Percentiles rank a stretch among this genome's conserved stretches.
Evolutionary conservation across 2,888 invertebrate species (phyloP).

Genomic region (Tuta absoluta): DNA sequence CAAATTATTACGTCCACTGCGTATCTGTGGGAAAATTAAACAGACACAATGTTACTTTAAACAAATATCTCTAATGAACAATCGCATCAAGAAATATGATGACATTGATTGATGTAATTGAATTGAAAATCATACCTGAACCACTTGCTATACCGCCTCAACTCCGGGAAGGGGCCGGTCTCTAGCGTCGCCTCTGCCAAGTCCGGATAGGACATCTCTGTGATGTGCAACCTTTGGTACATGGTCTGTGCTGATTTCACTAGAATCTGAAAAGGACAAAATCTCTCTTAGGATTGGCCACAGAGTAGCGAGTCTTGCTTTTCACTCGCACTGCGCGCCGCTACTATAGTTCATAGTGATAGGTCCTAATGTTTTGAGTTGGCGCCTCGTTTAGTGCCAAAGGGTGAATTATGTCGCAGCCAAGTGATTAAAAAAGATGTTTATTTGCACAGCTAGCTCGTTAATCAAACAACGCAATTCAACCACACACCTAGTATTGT

Average conservation of each 20-base stretch:
- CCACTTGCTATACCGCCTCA: conserved; percentile 65
- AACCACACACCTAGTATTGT: too few species aligned
- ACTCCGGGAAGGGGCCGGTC: conserved; percentile 61
- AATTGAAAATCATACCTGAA: conserved; percentile 55
- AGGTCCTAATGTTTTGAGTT: too few species aligned
- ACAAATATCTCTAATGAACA: not conserved
- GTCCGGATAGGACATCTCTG: conserved; percentile 71
- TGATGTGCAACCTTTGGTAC: conserved; percentile 61
- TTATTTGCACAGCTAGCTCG: too few species aligned
- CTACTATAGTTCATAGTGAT: too few species aligned
- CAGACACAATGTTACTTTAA: not conserved
- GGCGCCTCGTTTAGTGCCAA: too few species aligned
- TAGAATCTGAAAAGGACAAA: conserved; percentile 49
- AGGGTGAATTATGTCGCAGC: too few species aligned
- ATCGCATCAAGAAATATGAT: not conserved
- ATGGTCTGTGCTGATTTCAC: conserved; percentile 67
- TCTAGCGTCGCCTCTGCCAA: conserved; percentile 65
- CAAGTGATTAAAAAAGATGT: too few species aligned
- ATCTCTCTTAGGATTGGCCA: too few species aligned
- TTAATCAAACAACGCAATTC: too few species aligned
- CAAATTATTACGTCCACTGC: conserved; percentile 67
- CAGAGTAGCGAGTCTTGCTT: too few species aligned
- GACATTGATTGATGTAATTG: too few species aligned
- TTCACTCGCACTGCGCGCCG: too few species aligned
- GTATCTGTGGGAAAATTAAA: conserved; percentile 43